These are phyloP conservation scores for Hydrozoanthus gracilis DNA, from an alignment of 92 coral and sea anemone genomes.

Conservation along the genomic window DNA sequence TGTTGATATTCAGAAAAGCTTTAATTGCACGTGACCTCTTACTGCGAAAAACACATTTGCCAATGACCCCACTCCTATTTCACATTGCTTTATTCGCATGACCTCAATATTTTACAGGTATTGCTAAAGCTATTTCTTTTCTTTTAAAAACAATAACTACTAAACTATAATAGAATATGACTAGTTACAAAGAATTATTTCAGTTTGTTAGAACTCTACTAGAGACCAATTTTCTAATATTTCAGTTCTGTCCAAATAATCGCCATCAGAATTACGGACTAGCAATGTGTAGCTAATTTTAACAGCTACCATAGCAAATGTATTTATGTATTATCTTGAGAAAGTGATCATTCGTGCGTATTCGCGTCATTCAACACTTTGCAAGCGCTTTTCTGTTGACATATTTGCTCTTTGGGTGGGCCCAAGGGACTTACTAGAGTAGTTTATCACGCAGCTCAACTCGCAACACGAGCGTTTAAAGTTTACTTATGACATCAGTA, in stretches of 20 bases:
- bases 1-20: slow-evolving; percentile 1
- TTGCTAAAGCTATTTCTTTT: no score
- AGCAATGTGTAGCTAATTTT: not conserved
- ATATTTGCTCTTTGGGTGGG: slow-evolving; percentile 31
- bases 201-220: not conserved
- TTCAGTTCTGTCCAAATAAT: not conserved
- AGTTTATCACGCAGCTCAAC: not conserved
- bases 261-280: not conserved
- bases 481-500: slow-evolving; percentile 21
- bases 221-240: not conserved
- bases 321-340: not conserved
- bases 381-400: slow-evolving; percentile 38
- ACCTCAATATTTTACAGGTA: no score
- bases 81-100: no score
- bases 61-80: not conserved
- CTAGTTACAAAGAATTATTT: no score
- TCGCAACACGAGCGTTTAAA: slow-evolving; percentile 1
- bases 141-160: no score
- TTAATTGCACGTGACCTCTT: not conserved
- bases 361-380: not conserved
- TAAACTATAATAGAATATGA: no score
- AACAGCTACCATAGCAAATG: not conserved
- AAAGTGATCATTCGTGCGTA: not conserved
- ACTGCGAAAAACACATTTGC: not conserved
- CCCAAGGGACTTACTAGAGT: slow-evolving; percentile 1